Evolutionary conservation across 2,888 invertebrate species (phyloP).

Genomic region (Nephrotoma guestfalica): DNA sequence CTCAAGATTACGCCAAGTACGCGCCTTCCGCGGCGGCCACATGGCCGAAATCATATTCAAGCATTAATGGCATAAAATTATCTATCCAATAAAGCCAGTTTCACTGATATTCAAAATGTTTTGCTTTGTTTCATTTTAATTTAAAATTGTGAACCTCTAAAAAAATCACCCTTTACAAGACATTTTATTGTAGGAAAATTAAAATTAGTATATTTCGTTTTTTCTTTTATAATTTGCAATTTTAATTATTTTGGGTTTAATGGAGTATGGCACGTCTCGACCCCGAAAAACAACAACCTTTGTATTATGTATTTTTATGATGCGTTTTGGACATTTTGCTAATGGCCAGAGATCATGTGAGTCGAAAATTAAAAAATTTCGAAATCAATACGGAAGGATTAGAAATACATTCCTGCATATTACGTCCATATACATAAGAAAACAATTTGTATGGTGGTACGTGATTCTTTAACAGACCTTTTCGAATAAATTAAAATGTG

Average conservation of each 20-base stretch:
- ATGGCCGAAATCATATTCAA: too few relatives aligned
- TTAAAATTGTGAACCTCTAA: too few relatives aligned
- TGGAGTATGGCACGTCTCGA: background rate
- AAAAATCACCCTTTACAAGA: too few relatives aligned
- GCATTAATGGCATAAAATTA: too few relatives aligned
- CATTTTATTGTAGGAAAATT: background rate
- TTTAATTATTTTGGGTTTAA: background rate
- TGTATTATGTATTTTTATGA: background rate
- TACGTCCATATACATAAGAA: too few relatives aligned
- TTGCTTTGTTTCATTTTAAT: too few relatives aligned
- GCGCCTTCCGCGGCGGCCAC: too few relatives aligned
- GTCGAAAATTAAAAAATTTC: background rate
- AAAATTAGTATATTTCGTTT: background rate
- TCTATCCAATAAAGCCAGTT: too few relatives aligned
- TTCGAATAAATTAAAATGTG: background rate
- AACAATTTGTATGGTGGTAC: background rate
- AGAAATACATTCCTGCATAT: too few relatives aligned
- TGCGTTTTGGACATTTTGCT: background rate
- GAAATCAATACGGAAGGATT: background rate
- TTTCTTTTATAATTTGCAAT: background rate
- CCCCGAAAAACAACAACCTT: background rate
- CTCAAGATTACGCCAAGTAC: too few relatives aligned
- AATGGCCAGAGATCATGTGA: background rate
- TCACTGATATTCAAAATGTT: too few relatives aligned
- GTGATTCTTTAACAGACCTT: background rate